phyloP scores from a whole-genome alignment of 2,797 vertebrate species.

The Lacerta agilis region DNA sequence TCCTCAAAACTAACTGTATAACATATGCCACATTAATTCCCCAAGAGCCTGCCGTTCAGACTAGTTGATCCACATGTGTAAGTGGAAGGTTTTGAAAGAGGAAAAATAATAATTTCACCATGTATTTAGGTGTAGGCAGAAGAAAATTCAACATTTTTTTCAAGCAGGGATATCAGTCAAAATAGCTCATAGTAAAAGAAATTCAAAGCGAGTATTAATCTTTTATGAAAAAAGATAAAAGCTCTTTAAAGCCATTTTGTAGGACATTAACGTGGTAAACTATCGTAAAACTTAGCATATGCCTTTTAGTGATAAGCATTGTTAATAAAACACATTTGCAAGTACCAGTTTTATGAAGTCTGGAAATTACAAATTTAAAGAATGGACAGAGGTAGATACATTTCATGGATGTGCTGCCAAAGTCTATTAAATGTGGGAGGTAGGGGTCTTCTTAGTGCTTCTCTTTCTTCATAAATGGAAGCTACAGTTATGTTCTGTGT shows the following conservation, averaged over 20 bases:
- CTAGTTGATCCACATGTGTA: not conserved
- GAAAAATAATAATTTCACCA: conserved; percentile 61
- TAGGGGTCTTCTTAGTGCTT: not conserved
- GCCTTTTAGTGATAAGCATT: conserved; percentile 57
- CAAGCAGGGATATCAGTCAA: conserved; percentile 60
- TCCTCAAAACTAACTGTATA: accelerated
- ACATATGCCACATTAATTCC: conserved; percentile 15
- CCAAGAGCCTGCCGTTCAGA: not conserved
- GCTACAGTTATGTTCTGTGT: not conserved
- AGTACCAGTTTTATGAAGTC: conserved; percentile 65
- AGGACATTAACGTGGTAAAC: conserved; percentile 70
- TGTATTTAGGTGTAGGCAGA: conserved; percentile 48
- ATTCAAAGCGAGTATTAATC: conserved; percentile 64
- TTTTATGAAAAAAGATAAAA: conserved; percentile 66
- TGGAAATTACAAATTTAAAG: conserved; percentile 61
- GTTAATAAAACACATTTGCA: conserved; percentile 65
- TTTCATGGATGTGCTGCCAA: not conserved
- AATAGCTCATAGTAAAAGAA: conserved; percentile 68
- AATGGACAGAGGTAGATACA: conserved; percentile 36
- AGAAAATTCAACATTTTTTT: conserved; percentile 58
- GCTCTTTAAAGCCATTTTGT: conserved; percentile 62
- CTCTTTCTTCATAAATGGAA: conserved; percentile 10
- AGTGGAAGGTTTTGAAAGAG: conserved; percentile 51
- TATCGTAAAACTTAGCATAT: conserved; percentile 67
- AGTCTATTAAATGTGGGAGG: conserved; percentile 29